Evolutionary conservation across 1,140 invertebrate genomes (phyloP), one percentile per base, ranked within the genome.

Genomic region (Macrosteles quadrilineatus): DNA sequence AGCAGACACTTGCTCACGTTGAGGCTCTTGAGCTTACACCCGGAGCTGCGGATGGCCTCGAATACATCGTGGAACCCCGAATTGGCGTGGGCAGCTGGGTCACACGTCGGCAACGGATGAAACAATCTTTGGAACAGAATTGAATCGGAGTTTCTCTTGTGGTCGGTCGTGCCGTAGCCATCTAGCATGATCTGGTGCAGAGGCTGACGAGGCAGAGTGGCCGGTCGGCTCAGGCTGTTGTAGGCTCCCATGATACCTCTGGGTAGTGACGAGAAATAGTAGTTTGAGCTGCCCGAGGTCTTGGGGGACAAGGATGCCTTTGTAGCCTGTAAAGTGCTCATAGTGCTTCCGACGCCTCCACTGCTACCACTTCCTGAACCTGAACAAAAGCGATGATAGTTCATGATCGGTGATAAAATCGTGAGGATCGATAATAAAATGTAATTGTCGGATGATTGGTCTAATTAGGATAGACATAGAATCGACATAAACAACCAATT

Each of bases 1-100:
- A 80, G 73, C 62, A 83, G 77, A 79, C 78, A 84, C 72, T 85
- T 85, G 43, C 82, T 83, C 47, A 86, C 80, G 75, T 86, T 85
- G 55, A 86, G 76, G 70, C 81, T 82, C 70, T 82, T 78, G 43
- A 86, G 76, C 55, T 81, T 82, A 68, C 82, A 85, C 55, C 76
- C 78, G 1, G 81, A 78, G 30, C 82, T 80, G 29, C 83, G 78
- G 72, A 81, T 80, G 17, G 82, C 80, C 40, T 80, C 79, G 68
- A 83, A 81, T 36, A 83, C 79, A 70, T 83, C 81, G 70, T 83
- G 82, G 57, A 83, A 82, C 9, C 82, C 81, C 11, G 81, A 82
- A 0, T 79, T 80, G 45, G 76, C 79, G 68, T 84, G 84, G 53
- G 79, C 78, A 29, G 77, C 73, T 31, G 80, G 72, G 70, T 85